Evolutionary conservation across 2,888 invertebrate species (phyloP), one percentile per base, ranked within the genome.

Genomic region (Agrochola lota): DNA sequence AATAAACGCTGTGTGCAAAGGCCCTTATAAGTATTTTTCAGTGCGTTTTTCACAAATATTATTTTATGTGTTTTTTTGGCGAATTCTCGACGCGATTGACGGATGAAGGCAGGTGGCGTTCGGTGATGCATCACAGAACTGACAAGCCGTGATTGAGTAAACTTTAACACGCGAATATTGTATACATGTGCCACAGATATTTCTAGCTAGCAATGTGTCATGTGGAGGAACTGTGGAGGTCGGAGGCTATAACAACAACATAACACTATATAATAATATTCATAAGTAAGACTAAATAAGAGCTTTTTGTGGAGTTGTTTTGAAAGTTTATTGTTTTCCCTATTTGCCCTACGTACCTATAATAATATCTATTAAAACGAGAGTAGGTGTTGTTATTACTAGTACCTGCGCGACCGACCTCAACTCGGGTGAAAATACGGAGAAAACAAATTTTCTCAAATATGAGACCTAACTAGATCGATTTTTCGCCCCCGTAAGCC

Each of bases 91-190:
- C 64, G 64, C 57, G 26, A 80, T 67, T 81, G 87, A 88, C 88
- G 83, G 79, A 79, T 80, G 68, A 64, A 80, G 78, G 75, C 84
- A 85, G 88, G 73, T 87, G 88, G 70, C 67, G 59, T 55, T 78
- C 73, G 73, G 74, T 60, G 85, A 87, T 87, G 85, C 78, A 83
- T 87, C 85, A 88, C 64, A 43, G 17, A 63, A 72, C 77, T 82
- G 87, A 88, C 87, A 85, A 77, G 72, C 63, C 52, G 26, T 86
- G 87, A 85, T 88, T 88, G 81, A 72, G 79, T 77, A 73, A 76
- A 77, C 64, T 71, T 77, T 75, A 70, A 63, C 26, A 62, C 46
- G 43, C 20, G 71, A 73, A 84, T 80, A 63, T 72, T 83, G 30
- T 69, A 52, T 30, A 64, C 43, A 60, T 26, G 30, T 69, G 62